phyloP scores from a whole-genome alignment of 2,888 invertebrate species.

The Pollenia angustigena region DNA sequence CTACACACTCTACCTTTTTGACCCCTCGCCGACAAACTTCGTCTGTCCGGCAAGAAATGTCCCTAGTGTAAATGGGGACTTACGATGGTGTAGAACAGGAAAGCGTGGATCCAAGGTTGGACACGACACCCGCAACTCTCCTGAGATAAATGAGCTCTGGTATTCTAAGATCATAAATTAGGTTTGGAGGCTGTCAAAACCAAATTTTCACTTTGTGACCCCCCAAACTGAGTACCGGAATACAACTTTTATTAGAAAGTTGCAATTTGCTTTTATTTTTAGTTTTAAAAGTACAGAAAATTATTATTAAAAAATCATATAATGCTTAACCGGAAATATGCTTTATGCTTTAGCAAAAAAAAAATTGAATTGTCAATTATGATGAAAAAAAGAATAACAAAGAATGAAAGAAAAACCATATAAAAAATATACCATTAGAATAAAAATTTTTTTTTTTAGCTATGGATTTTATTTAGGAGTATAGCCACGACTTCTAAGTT shows the following conservation, averaged over 20 bases:
- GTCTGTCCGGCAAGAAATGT: no score
- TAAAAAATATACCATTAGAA: not conserved
- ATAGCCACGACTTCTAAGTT: not conserved
- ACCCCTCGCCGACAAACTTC: no score
- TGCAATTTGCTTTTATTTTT: constrained; percentile 2
- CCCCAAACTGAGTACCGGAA: no score
- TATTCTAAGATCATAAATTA: no score
- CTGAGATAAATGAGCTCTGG: no score
- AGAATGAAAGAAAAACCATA: constrained; percentile 3
- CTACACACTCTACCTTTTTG: no score
- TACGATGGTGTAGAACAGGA: no score
- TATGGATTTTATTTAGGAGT: not conserved
- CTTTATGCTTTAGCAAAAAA: constrained; percentile 39
- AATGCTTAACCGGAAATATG: constrained; percentile 62
- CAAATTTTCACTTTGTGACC: no score
- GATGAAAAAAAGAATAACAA: constrained; percentile 20
- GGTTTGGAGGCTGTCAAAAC: no score
- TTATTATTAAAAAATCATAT: constrained; percentile 38
- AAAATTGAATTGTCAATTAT: constrained; percentile 43
- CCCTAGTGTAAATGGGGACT: no score
- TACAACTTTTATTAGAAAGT: constrained; percentile 19
- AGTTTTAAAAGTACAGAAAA: constrained; percentile 2
- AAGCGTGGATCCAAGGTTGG: no score
- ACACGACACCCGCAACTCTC: no score
- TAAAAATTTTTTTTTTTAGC: not conserved